Percentiles rank a stretch among this genome's conserved stretches.
These are phyloP conservation scores for Bicyclus anynana DNA, from an alignment of 1,140 invertebrate genomes.

Conservation along the genomic window DNA sequence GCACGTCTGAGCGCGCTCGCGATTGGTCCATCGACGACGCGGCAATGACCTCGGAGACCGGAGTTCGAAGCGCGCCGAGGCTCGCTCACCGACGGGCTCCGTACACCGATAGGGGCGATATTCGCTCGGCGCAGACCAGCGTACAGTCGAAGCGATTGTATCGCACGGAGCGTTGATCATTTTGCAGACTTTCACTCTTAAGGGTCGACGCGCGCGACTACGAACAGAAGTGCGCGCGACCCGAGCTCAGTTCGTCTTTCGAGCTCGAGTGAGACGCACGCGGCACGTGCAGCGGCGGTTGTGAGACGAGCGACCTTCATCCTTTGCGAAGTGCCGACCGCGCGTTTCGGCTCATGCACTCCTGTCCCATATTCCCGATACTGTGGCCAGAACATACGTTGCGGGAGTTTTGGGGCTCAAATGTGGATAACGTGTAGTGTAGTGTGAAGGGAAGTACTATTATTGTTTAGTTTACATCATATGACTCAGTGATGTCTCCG, in stretches of 20 bases:
- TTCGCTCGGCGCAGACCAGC: conserved; percentile 48
- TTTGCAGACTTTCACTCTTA: conserved; percentile 79
- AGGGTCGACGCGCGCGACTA: conserved; percentile 53
- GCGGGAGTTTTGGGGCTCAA: conserved; percentile 39
- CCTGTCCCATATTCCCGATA: conserved; percentile 55
- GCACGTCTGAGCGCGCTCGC: conserved; percentile 54
- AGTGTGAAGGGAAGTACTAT: conserved; percentile 51
- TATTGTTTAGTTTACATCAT: conserved; percentile 52
- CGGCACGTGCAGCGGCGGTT: conserved; percentile 52
- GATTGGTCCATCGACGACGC: conserved; percentile 67
- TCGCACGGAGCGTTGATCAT: conserved; percentile 68
- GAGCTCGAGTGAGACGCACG: conserved; percentile 71
- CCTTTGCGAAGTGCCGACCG: conserved; percentile 57
- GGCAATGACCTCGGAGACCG: conserved; percentile 78
- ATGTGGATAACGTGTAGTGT: conserved; percentile 67
- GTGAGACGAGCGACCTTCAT: conserved; percentile 68
- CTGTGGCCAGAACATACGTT: conserved; percentile 48
- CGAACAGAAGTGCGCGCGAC: conserved; percentile 64
- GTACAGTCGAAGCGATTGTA: conserved; percentile 64
- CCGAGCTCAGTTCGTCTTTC: conserved; percentile 69
- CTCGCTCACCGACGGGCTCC: conserved; percentile 61
- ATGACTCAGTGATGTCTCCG: conserved; percentile 75
- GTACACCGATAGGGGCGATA: conserved; percentile 51
- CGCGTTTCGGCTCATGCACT: conserved; percentile 55
- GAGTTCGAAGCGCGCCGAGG: conserved; percentile 76